Evolutionary conservation across 1,140 invertebrate species (phyloP), one percentile per base, ranked within the genome.

Genomic region (Eciton burchellii): DNA sequence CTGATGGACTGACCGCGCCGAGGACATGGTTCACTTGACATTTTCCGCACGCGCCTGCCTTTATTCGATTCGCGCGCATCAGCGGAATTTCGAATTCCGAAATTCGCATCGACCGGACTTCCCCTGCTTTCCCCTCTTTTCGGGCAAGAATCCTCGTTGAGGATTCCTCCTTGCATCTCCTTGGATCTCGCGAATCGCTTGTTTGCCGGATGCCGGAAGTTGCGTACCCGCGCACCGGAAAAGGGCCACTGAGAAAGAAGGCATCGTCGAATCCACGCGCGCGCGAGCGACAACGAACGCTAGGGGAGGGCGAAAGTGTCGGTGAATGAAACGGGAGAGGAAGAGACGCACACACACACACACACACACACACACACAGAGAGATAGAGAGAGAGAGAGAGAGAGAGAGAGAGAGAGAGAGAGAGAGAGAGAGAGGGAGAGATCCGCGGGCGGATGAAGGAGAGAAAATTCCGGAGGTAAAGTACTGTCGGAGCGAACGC

Each of bases 401-500:
- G 81, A 29, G 71, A 45, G 54, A 77, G 65, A 45, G 54, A 77
- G 65, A n/a, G n/a, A n/a, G n/a, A n/a, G n/a, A 56, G 2, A 1
- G n/a, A n/a, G 43, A 12, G 43, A n/a, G 29, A 26, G 21, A 49
- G 49, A 83, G 35, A 56, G 81, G 26, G 71, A 45, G 54, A 77
- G 65, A n/a, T n/a, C 19, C 26, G 11, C 21, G 24, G 2, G 29
- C 4, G 35, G 12, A 24, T 59, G 21, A 57, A 63, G 52, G 76
- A 52, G 62, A 82, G 45, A 68, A 57, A 82, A 89, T 86, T 86
- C 62, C 59, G 71, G 83, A 56, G 84, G 82, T 81, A 49, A 81
- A 59, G 77, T 83, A 85, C 74, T 83, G 81, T 76, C 63, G 72
- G 74, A 88, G 87, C 88, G 79, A 88, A n/a, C n/a, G 88, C 87